These are phyloP conservation scores for Ganaspis sp. DNA, from an alignment of 1,140 invertebrate genomes.

Conservation along the genomic window DNA sequence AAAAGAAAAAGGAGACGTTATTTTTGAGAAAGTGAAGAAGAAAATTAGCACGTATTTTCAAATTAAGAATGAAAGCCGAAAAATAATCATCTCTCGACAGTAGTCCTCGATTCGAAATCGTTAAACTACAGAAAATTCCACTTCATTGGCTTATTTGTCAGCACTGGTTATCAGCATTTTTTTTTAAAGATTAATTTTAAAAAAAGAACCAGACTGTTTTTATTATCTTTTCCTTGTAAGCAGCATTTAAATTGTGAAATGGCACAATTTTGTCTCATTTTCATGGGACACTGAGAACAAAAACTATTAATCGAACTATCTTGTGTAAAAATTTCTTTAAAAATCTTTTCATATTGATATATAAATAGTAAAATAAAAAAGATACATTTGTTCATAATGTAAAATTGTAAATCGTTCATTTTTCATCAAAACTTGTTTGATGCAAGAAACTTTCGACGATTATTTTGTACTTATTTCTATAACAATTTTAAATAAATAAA, in stretches of 20 bases:
- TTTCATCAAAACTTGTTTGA: background rate
- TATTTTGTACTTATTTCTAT: conserved; percentile 14
- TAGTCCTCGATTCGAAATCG: background rate
- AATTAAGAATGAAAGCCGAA: background rate
- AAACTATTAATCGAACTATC: background rate
- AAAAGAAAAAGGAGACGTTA: background rate
- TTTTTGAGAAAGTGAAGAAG: conserved; percentile 13
- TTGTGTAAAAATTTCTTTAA: background rate
- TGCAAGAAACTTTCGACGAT: background rate
- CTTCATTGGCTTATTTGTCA: background rate
- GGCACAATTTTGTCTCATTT: background rate
- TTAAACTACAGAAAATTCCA: background rate
- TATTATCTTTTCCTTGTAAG: background rate
- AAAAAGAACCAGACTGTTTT: background rate
- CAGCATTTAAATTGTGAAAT: background rate
- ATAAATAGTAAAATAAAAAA: background rate
- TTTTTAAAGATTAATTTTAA: too few relatives aligned
- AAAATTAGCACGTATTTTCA: conserved; percentile 10
- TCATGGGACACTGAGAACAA: background rate
- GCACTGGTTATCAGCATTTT: background rate
- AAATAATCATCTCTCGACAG: background rate
- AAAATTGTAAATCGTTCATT: conserved; percentile 20
- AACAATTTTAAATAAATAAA: background rate
- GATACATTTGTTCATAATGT: conserved; percentile 19
- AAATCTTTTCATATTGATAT: background rate